Conservation (phyloP, 2,797 vertebrate species). For the Enteromius anoplus region DNA sequence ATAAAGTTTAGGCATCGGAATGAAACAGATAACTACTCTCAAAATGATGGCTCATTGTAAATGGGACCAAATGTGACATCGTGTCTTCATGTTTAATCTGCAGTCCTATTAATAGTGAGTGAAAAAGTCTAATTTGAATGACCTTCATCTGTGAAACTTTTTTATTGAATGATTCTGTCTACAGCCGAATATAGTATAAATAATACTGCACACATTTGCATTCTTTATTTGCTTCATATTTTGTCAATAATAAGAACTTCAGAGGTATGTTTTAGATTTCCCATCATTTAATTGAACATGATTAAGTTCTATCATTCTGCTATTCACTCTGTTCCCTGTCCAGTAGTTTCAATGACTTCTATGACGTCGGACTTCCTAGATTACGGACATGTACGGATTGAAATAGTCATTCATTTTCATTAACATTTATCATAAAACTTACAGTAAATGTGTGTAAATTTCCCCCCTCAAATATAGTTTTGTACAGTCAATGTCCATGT, state of each 20-base stretch:
- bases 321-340: neutral
- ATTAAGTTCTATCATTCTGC: neutral
- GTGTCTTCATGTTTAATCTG: neutral
- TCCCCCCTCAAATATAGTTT: neutral
- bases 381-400: neutral
- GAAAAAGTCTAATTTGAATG: neutral
- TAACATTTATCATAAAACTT: neutral
- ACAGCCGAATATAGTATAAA: neutral
- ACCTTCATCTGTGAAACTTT: neutral
- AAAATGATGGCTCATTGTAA: constrained; percentile 2
- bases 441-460: neutral
- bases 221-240: neutral
- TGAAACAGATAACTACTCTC: constrained; percentile 14
- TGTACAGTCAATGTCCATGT: neutral
- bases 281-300: neutral
- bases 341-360: neutral
- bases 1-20: constrained; percentile 22
- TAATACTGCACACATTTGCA: neutral
- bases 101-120: neutral
- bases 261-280: neutral
- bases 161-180: neutral
- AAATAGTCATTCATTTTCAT: constrained; percentile 7
- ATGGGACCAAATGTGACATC: neutral
- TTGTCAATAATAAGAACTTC: constrained; percentile 7
- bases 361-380: neutral